phyloP scores from a whole-genome alignment of 2,888 invertebrate genomes.

The Sphecodes monilicornis region DNA sequence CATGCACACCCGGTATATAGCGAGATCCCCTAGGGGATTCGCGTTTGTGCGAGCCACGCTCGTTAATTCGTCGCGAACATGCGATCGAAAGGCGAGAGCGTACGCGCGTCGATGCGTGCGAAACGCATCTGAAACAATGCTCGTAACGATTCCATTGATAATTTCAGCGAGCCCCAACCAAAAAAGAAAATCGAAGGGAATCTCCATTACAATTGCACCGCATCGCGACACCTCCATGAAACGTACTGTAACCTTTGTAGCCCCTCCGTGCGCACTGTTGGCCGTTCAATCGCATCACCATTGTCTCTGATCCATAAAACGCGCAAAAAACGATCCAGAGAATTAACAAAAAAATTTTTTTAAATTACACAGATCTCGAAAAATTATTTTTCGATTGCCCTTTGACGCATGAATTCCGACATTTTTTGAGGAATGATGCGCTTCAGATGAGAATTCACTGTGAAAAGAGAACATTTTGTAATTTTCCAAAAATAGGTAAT shows the following conservation, averaged over 20 bases:
- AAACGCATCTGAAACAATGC: neutral
- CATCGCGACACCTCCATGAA: neutral
- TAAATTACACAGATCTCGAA: too few relatives aligned
- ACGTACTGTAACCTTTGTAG: neutral
- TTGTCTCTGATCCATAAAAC: neutral
- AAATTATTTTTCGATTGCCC: too few relatives aligned
- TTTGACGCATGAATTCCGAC: too few relatives aligned
- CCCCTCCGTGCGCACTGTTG: neutral
- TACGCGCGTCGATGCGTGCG: neutral
- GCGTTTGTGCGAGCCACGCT: neutral
- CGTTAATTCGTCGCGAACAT: slow-evolving; percentile 46
- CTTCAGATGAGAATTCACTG: neutral
- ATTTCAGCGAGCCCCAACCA: neutral
- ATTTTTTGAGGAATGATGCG: neutral
- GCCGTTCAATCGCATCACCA: neutral
- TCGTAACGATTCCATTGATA: neutral
- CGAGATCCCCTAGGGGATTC: neutral
- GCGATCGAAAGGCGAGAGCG: slow-evolving; percentile 28
- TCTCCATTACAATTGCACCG: neutral
- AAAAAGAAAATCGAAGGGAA: neutral
- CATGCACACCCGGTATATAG: slow-evolving; percentile 52
- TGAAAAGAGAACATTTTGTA: neutral
- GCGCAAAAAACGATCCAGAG: neutral
- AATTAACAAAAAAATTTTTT: too few relatives aligned
- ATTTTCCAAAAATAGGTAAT: neutral